A percentile compares a stretch with the other conserved stretches of the same genome.
phyloP scores from a whole-genome alignment of 2,113 vertebrate species.

The Phalacrocorax brasilianus region DNA sequence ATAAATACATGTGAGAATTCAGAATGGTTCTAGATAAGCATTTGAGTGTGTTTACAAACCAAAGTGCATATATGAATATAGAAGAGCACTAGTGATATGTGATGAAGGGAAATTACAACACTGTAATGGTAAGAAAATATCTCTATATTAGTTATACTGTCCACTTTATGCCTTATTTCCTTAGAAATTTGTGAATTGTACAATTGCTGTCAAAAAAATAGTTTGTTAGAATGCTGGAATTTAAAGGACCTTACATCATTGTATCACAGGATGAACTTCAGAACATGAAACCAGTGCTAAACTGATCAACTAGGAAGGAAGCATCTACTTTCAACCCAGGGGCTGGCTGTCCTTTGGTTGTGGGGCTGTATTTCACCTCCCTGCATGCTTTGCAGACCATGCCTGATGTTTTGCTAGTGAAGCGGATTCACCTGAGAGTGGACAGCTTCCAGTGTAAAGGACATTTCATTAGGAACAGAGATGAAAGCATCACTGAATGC shows the following conservation, averaged over 20 bases:
- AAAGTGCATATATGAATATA: background rate
- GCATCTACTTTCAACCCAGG: background rate
- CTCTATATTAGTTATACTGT: background rate
- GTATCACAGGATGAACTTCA: background rate
- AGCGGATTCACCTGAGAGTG: background rate
- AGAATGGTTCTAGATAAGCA: background rate
- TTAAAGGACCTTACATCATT: background rate
- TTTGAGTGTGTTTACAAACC: background rate
- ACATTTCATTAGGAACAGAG: background rate
- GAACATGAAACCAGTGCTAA: background rate
- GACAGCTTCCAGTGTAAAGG: background rate
- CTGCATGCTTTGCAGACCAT: background rate
- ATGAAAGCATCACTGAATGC: background rate
- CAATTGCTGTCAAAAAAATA: background rate
- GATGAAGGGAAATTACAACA: background rate
- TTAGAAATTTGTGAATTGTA: background rate
- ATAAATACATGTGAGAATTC: background rate
- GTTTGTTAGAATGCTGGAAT: background rate
- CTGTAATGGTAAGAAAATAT: background rate
- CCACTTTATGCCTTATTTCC: background rate
- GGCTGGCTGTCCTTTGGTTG: background rate
- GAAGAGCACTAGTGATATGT: accelerated
- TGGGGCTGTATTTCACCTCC: background rate
- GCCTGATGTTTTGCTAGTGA: background rate
- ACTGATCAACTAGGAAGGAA: background rate